phyloP scores from a whole-genome alignment of 1,140 invertebrate species.

The Paramacrobiotus metropolitanus region DNA sequence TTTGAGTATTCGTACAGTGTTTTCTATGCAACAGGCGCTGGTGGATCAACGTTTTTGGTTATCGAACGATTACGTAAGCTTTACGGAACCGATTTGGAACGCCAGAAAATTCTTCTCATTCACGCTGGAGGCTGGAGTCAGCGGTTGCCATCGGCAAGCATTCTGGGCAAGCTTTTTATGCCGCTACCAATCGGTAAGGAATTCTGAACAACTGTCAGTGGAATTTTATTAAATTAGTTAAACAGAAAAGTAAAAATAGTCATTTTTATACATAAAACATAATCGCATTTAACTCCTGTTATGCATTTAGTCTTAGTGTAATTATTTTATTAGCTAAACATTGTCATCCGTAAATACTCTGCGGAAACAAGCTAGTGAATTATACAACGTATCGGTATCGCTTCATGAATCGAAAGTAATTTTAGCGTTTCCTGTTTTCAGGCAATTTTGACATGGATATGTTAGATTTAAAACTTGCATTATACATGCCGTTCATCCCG shows the following conservation, averaged over 20 bases:
- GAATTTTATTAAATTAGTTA: constrained; percentile 12
- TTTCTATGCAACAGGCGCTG: constrained; percentile 17
- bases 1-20: not conserved
- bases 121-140: constrained; percentile 24
- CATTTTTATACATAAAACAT: not conserved
- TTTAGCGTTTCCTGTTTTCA: too few species aligned
- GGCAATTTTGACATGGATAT: constrained; percentile 12
- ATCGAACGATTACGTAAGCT: constrained; percentile 16
- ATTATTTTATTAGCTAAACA: too few species aligned
- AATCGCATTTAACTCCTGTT: not conserved
- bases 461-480: constrained; percentile 23
- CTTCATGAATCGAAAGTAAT: too few species aligned
- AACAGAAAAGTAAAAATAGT: too few species aligned
- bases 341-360: too few species aligned
- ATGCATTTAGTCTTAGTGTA: not conserved
- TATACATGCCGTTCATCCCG: constrained; percentile 20
- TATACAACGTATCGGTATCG: too few species aligned
- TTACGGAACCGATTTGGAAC: constrained; percentile 15
- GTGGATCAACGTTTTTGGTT: constrained; percentile 21
- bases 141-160: constrained; percentile 21
- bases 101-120: constrained; percentile 17
- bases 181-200: constrained; percentile 16
- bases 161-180: constrained; percentile 24
- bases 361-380: too few species aligned
- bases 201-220: constrained; percentile 12